Conservation (phyloP, 2,888 invertebrate species). For the Plagodis dolabraria region DNA sequence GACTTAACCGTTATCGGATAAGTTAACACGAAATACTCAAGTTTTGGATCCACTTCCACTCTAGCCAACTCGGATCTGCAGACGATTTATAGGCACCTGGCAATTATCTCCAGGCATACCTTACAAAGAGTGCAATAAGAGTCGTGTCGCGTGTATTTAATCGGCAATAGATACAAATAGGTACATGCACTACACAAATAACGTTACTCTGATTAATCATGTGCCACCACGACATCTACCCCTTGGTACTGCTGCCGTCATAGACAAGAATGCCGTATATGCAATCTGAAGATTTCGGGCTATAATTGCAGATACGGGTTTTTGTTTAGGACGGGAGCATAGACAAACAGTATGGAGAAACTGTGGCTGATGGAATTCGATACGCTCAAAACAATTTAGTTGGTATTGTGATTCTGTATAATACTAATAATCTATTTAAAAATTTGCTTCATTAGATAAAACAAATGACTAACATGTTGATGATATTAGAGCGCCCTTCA, state of each 20-base stretch:
- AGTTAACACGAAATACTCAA: no score
- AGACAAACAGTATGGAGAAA: conserved; percentile 14
- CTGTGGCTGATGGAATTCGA: conserved; percentile 1
- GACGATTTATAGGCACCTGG: background rate
- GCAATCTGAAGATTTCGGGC: no score
- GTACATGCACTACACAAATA: conserved; percentile 33
- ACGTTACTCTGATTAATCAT: conserved; percentile 30
- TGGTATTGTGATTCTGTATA: background rate
- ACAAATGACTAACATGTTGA: no score
- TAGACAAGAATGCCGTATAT: conserved; percentile 2
- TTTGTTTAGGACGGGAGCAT: conserved; percentile 7
- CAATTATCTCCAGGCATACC: no score
- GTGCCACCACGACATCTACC: conserved; percentile 56
- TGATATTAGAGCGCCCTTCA: no score
- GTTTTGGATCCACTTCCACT: background rate
- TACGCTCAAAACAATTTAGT: background rate
- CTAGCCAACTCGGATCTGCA: background rate
- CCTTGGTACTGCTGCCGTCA: conserved; percentile 20
- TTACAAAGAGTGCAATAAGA: conserved; percentile 22
- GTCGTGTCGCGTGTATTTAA: conserved; percentile 15
- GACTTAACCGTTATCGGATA: no score
- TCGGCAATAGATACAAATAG: conserved; percentile 24
- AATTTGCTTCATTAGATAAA: no score
- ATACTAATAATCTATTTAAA: no score
- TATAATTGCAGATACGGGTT: background rate